phyloP scores from a whole-genome alignment of 2,113 vertebrate species.

The Corythaixoides concolor region DNA sequence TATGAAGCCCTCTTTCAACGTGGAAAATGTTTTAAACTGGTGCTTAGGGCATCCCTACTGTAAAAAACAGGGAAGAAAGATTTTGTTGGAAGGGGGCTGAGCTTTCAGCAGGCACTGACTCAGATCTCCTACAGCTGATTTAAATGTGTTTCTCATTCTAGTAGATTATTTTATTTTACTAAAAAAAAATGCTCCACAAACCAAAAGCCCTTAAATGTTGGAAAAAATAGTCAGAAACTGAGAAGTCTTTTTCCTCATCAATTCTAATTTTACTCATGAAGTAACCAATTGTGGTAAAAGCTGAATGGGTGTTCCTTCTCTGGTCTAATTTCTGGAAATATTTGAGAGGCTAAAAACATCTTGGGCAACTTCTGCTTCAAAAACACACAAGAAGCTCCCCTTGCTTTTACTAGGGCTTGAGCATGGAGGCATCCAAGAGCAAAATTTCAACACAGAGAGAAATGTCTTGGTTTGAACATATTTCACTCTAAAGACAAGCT shows the following conservation, averaged over 20 bases:
- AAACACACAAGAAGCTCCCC: neutral
- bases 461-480: neutral
- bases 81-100: neutral
- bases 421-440: neutral
- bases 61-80: neutral
- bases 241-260: neutral
- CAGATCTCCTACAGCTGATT: constrained; percentile 5
- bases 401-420: neutral
- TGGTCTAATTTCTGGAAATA: constrained; percentile 26
- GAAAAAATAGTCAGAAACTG: neutral
- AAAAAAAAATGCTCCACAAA: neutral
- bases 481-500: neutral
- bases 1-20: neutral
- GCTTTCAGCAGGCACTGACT: neutral
- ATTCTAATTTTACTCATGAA: constrained; percentile 49
- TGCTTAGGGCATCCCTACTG: neutral
- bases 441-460: neutral
- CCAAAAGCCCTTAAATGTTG: neutral
- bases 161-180: neutral
- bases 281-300: constrained; percentile 47
- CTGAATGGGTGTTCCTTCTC: constrained; percentile 21
- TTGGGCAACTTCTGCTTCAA: constrained; percentile 6
- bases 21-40: neutral
- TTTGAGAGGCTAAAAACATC: constrained; percentile 23
- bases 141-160: constrained; percentile 3